Evolutionary conservation across 2,888 invertebrate genomes (phyloP).

Genomic region (Lobophora halterata): DNA sequence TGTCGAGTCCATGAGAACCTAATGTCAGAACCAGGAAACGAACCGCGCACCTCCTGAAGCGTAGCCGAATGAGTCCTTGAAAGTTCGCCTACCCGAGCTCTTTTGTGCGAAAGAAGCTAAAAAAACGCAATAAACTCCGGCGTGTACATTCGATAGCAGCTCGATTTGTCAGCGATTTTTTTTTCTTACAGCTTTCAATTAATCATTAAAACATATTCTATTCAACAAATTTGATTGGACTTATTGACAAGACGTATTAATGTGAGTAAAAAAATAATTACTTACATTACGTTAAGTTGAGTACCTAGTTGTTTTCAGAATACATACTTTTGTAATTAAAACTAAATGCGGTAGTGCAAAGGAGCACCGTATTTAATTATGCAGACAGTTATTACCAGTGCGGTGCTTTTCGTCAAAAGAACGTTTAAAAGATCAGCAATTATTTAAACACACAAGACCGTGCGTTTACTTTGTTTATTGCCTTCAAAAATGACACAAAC

Average conservation of each 20-base stretch:
- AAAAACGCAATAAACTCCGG: slow-evolving; percentile 51
- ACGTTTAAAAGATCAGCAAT: slow-evolving; percentile 46
- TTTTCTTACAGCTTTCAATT: slow-evolving; percentile 55
- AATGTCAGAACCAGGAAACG: slow-evolving; percentile 34
- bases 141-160: slow-evolving; percentile 54
- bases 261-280: slow-evolving; percentile 29
- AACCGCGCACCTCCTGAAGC: slow-evolving; percentile 59
- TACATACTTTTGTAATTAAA: slow-evolving; percentile 31
- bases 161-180: slow-evolving; percentile 72
- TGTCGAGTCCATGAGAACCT: slow-evolving; percentile 29
- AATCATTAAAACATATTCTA: slow-evolving; percentile 54
- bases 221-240: slow-evolving; percentile 51
- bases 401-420: slow-evolving; percentile 32
- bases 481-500: slow-evolving; percentile 56
- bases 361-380: slow-evolving; percentile 29
- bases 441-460: slow-evolving; percentile 58
- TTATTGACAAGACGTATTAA: slow-evolving; percentile 49
- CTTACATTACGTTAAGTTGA: slow-evolving; percentile 24
- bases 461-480: slow-evolving; percentile 62
- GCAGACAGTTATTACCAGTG: slow-evolving; percentile 34
- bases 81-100: slow-evolving; percentile 66
- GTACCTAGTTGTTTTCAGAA: slow-evolving; percentile 25
- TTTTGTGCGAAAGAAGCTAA: slow-evolving; percentile 58
- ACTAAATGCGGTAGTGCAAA: slow-evolving; percentile 33
- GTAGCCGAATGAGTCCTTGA: slow-evolving; percentile 64